Base-by-base conservation (phyloP, 2,888 invertebrate species). In the Synanthedon formicaeformis region DNA sequence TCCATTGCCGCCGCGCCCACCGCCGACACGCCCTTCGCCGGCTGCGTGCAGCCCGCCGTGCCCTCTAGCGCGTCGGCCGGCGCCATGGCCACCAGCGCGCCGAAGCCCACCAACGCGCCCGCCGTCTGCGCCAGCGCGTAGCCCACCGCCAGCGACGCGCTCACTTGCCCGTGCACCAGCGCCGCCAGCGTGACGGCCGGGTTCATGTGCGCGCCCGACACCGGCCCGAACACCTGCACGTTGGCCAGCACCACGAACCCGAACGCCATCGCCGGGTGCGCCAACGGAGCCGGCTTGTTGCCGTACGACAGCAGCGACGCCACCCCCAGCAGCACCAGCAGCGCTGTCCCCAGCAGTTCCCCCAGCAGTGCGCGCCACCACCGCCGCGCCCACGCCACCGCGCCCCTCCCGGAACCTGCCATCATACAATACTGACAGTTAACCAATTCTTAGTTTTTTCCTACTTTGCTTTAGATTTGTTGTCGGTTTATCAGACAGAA, bases 161-260 rank as follows among this genome's bases (percentile, higher is more conserved):
- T 73, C 48, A 91, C 75, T 41, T 82, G 67, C 6, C 90, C 90
- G 56, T 88, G 67, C 54, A 91, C 67, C 41, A 91, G 89, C 4
- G 93, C 89, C 0, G 90, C 91, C 27, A 93, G 79, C 12, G 94
- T 92, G 13, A 95, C 92, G 3, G 92, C 91, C 0, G 95, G 95
- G 84, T 95, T 95, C 66, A 95, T 77, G 78, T 95, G 94, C 16
- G 93, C 92, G 51, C 93, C 93, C 12, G 94, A 93, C 48, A 91
- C 86, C 61, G 92, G 91, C 3, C 93, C 94, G 66, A 93, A 91
- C 54, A 71, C 78, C 60, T 73, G 63, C 53, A 66, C 71, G 64
- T 71, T 70, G 48, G 67, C 73, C 16, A 73, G 56, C 58, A 86
- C 78, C 41, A 79, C 64, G 69, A 69, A 71, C 55, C 82, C 86